Evolutionary conservation across 2,888 invertebrate species (phyloP).

Genomic region (Alloscopus bannaensis): DNA sequence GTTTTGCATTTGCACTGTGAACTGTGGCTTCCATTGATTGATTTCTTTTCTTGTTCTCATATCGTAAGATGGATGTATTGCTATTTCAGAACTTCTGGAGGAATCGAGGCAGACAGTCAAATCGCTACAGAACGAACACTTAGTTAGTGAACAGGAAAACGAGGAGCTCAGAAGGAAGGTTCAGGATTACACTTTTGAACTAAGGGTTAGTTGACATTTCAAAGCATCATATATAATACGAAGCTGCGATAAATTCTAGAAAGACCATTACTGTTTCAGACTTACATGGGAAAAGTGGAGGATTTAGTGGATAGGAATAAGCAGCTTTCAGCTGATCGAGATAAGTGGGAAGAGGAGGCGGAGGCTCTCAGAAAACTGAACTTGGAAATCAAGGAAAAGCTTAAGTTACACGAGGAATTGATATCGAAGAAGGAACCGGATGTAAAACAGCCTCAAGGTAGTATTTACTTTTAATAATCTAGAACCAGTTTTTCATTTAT

Average conservation of each 20-base stretch:
- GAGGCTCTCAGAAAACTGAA: constrained; percentile 45
- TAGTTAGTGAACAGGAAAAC: constrained; percentile 62
- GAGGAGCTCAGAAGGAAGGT: constrained; percentile 67
- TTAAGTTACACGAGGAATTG: constrained; percentile 34
- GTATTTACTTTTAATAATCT: neutral
- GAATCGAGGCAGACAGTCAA: constrained; percentile 70
- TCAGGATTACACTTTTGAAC: constrained; percentile 64
- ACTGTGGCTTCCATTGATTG: constrained; percentile 14
- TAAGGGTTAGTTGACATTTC: constrained; percentile 59
- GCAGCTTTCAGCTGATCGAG: constrained; percentile 30
- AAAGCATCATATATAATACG: no score
- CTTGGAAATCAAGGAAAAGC: constrained; percentile 45
- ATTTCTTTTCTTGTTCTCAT: constrained; percentile 28
- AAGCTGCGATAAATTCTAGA: no score
- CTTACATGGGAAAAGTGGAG: constrained; percentile 44
- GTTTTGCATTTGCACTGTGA: no score
- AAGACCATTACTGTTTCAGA: constrained; percentile 24
- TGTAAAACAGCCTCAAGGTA: constrained; percentile 38
- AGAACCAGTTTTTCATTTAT: neutral
- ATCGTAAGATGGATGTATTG: no score
- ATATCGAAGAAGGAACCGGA: constrained; percentile 34
- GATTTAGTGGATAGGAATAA: constrained; percentile 48
- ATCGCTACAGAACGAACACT: constrained; percentile 66
- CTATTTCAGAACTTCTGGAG: constrained; percentile 72
- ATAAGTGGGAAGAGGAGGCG: constrained; percentile 44